Conservation (phyloP, 2,113 vertebrate species). For the Stegastes partitus region DNA sequence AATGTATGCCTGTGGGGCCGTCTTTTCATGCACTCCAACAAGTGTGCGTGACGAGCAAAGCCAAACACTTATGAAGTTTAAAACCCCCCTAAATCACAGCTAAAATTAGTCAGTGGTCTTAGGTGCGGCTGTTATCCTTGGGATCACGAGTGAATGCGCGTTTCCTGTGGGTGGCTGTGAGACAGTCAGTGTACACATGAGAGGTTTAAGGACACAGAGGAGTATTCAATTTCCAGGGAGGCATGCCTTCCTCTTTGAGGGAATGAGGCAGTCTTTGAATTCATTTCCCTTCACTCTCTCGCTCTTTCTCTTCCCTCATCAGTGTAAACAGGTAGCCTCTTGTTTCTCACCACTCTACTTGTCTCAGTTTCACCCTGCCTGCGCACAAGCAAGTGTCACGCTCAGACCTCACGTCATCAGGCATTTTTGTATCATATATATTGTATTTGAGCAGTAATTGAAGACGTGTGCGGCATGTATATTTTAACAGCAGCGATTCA, state of each 20-base stretch:
- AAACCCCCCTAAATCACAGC: conserved; percentile 39
- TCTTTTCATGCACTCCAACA: not conserved
- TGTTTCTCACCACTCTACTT: conserved; percentile 53
- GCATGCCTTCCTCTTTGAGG: conserved; percentile 53
- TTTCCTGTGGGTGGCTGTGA: conserved; percentile 61
- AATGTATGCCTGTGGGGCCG: not conserved
- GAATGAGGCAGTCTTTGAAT: conserved; percentile 44
- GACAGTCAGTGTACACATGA: conserved; percentile 64
- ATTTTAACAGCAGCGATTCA: not conserved
- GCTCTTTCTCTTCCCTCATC: conserved; percentile 13
- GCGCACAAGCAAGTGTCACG: conserved; percentile 38
- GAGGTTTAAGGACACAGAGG: conserved; percentile 60
- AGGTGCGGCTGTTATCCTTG: conserved; percentile 74
- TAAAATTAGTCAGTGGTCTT: conserved; percentile 64
- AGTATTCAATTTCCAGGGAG: conserved; percentile 71
- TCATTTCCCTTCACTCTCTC: not conserved
- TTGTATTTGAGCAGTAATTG: conserved; percentile 2
- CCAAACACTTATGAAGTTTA: conserved; percentile 34
- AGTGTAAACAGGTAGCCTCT: conserved; percentile 65
- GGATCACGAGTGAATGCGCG: conserved; percentile 35
- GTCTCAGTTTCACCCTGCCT: conserved; percentile 54
- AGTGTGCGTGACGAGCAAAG: not conserved
- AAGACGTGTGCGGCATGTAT: not conserved
- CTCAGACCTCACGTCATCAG: conserved; percentile 9
- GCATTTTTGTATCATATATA: not conserved